Percentiles rank a stretch among this genome's conserved stretches.
phyloP scores from a whole-genome alignment of 2,113 vertebrate genomes.

The Rhynchomys soricoides region DNA sequence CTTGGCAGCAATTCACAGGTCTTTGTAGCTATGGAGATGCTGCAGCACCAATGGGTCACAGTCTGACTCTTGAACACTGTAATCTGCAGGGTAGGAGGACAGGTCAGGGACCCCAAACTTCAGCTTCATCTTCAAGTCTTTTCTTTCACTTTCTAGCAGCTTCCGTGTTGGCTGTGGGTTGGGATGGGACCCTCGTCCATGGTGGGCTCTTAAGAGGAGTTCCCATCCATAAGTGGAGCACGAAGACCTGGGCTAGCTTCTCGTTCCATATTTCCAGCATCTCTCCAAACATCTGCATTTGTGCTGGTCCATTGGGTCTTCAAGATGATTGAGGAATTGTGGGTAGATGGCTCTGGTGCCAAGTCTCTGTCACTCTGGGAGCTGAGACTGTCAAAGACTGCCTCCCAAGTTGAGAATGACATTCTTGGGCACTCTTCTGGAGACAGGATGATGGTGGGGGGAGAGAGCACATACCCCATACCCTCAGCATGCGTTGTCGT shows the following conservation, averaged over 20 bases:
- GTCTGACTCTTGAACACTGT: neutral
- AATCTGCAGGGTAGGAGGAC: neutral
- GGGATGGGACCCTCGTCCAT: neutral
- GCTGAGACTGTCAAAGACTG: neutral
- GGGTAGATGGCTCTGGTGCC: neutral
- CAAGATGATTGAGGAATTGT: neutral
- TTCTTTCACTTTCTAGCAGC: neutral
- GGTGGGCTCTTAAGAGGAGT: neutral
- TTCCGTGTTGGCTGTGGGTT: neutral
- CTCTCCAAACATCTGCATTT: neutral
- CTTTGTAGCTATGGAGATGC: neutral
- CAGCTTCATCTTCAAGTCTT: neutral
- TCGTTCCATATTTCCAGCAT: neutral
- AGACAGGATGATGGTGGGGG: neutral
- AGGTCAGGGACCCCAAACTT: neutral
- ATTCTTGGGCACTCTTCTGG: neutral
- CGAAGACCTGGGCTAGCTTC: neutral
- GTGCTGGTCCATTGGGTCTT: neutral
- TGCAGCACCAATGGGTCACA: neutral
- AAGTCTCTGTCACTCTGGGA: neutral
- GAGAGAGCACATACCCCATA: neutral
- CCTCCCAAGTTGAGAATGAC: neutral
- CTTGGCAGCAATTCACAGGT: neutral
- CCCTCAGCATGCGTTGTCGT: fast-evolving
- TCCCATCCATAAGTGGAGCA: neutral